phyloP scores from a whole-genome alignment of 1,140 invertebrate genomes.

The Ceratina japonica region DNA sequence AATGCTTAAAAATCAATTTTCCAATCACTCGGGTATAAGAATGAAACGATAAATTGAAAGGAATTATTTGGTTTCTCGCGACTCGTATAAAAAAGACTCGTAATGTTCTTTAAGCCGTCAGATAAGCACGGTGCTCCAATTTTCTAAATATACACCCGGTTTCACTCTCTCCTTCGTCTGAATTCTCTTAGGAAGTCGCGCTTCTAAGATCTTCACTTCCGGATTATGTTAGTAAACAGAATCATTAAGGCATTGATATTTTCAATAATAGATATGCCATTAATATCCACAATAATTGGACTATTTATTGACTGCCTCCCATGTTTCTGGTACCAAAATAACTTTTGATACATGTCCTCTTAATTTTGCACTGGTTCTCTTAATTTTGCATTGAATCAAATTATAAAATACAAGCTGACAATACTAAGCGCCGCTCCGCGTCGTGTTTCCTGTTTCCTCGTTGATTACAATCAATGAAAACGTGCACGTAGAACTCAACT shows the following conservation, averaged over 20 bases:
- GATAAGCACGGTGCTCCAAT: constrained; percentile 71
- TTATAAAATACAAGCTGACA: background rate
- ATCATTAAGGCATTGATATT: constrained; percentile 46
- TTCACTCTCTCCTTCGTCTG: constrained; percentile 59
- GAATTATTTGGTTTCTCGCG: background rate
- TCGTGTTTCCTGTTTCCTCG: too few relatives aligned
- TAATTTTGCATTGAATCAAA: too few relatives aligned
- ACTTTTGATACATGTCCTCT: background rate
- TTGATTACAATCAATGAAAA: background rate
- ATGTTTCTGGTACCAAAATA: too few relatives aligned
- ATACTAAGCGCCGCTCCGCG: too few relatives aligned
- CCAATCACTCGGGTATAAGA: background rate
- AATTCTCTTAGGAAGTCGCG: constrained; percentile 59
- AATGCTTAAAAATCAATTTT: background rate
- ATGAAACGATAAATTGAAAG: background rate
- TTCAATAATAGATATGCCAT: background rate
- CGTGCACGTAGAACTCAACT: background rate
- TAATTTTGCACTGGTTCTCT: too few relatives aligned
- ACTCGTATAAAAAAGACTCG: constrained; percentile 47
- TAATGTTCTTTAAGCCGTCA: constrained; percentile 23
- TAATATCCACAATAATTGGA: background rate
- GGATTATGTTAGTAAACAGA: constrained; percentile 74
- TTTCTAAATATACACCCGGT: constrained; percentile 74
- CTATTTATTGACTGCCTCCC: background rate
- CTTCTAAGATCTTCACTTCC: constrained; percentile 74